Conservation (phyloP, 2,113 vertebrate genomes). For the Melanerpes formicivorus region DNA sequence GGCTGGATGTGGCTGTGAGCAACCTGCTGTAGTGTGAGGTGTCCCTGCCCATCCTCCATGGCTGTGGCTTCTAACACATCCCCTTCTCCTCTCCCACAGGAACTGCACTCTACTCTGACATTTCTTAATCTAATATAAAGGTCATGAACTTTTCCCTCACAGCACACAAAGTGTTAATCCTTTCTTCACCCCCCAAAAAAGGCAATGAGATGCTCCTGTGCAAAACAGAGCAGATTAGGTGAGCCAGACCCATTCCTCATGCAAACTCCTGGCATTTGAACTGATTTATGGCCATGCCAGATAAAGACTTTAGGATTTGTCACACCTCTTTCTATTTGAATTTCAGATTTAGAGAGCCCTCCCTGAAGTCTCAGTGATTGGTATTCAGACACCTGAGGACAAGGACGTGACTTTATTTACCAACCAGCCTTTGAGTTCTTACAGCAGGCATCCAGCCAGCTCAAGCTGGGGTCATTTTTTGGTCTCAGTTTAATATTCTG, state of each 20-base stretch:
- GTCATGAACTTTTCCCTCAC: neutral
- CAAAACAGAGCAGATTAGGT: neutral
- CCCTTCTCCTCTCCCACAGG: fast-evolving
- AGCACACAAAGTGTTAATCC: neutral
- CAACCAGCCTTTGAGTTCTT: neutral
- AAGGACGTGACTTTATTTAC: neutral
- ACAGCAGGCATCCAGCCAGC: neutral
- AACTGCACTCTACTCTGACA: neutral
- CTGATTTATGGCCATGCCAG: neutral
- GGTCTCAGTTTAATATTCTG: neutral
- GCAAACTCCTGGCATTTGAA: neutral
- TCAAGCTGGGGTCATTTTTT: neutral
- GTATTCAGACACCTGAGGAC: neutral
- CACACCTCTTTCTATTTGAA: neutral
- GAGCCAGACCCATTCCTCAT: neutral
- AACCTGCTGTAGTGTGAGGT: too few relatives aligned
- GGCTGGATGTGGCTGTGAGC: too few relatives aligned
- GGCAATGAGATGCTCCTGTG: fast-evolving
- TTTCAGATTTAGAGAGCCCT: neutral
- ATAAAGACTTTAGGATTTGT: neutral
- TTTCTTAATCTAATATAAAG: neutral
- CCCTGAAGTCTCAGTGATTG: neutral
- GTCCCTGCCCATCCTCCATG: too few relatives aligned
- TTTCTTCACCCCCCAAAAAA: neutral
- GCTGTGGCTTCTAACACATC: too few relatives aligned